phyloP scores from a whole-genome alignment of 2,113 vertebrate species.

The Lethenteron reissneri region DNA sequence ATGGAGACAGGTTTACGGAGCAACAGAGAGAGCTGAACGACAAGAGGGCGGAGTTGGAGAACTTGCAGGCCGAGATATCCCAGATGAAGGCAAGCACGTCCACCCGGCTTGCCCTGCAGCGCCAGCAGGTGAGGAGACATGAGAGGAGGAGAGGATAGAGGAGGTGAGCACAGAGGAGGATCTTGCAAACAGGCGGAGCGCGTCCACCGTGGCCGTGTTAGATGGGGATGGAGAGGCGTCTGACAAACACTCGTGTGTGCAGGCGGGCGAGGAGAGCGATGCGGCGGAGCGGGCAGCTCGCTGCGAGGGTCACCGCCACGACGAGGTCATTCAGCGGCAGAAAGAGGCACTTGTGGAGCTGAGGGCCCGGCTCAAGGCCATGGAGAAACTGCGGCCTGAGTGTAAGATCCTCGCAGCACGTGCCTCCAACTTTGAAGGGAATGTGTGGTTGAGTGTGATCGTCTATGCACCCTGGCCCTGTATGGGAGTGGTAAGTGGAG shows the following conservation, averaged over 20 bases:
- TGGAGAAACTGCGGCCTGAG: slow-evolving; percentile 17
- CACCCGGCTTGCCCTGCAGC: too few species aligned
- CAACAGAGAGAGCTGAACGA: slow-evolving; percentile 6
- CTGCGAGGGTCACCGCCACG: slow-evolving; percentile 27
- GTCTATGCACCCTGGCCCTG: too few species aligned
- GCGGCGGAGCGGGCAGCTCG: slow-evolving; percentile 18
- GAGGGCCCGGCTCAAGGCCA: slow-evolving; percentile 17
- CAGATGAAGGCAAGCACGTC: too few species aligned
- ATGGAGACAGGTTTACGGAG: slow-evolving; percentile 9
- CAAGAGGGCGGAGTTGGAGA: rapidly evolving
- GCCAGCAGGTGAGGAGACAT: too few species aligned
- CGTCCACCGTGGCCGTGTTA: too few species aligned
- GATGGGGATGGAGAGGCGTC: too few species aligned
- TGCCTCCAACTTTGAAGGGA: too few species aligned
- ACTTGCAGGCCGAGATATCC: background rate
- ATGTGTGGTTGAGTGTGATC: too few species aligned
- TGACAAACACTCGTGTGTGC: background rate
- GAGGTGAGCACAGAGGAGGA: too few species aligned
- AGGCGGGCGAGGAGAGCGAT: slow-evolving; percentile 14
- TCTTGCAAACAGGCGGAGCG: background rate
- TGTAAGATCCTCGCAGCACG: slow-evolving; percentile 14
- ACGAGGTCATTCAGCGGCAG: slow-evolving; percentile 28
- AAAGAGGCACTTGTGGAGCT: slow-evolving; percentile 27
- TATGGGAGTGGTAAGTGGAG: too few species aligned
- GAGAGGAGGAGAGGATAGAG: too few species aligned